Base-by-base conservation (phyloP, 1,140 invertebrate species). In the Drosophila mauritiana region DNA sequence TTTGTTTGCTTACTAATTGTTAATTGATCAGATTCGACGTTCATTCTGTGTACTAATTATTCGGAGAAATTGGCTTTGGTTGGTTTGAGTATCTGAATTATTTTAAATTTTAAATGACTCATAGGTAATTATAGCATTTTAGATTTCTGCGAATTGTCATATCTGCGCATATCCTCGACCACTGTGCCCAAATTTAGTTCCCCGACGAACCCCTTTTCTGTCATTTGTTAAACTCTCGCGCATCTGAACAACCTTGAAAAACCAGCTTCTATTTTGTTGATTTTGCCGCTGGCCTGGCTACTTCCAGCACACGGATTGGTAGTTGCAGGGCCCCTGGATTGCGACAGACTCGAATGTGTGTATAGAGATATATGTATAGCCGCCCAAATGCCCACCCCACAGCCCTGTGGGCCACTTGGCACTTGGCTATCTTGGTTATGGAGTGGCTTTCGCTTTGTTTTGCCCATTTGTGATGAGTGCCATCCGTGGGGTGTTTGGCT, bases 211-310 rank as follows among this genome's bases (percentile, higher is more conserved):
- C 52, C 36, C 31, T 31, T 8, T 39, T 39, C 39, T 25, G 12
- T 51, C 51, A 11, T 56, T 55, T 70, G 45, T 69, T 69, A 57
- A 49, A 62, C 40, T 51, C 37, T 46, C 55, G 36, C 37, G 34
- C 54, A 37, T 34, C 15, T 46, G 42, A 61, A 75, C 69, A 85
- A 85, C 82, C 83, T 86, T 86, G 78, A 86, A 75, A 86, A 86
- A 86, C 82, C 78, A 78, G 83, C 69, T 88, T 86, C 36, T 43
- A 67, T 68, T 68, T 57, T 80, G 45, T 78, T 62, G 57, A 46
- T 17, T 27, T 74, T 51, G 37, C n/a, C 52, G 27, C 20, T 40
- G 25, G 22, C 64, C n/a, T 58, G 51, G 43, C 59, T 58, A 40
- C 58, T 54, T 48, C 63, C 13, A 36, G 57, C 45, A 13, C 40